These are phyloP conservation scores for Discoglossus pictus DNA, from an alignment of 2,797 vertebrate genomes.

Conservation along the genomic window DNA sequence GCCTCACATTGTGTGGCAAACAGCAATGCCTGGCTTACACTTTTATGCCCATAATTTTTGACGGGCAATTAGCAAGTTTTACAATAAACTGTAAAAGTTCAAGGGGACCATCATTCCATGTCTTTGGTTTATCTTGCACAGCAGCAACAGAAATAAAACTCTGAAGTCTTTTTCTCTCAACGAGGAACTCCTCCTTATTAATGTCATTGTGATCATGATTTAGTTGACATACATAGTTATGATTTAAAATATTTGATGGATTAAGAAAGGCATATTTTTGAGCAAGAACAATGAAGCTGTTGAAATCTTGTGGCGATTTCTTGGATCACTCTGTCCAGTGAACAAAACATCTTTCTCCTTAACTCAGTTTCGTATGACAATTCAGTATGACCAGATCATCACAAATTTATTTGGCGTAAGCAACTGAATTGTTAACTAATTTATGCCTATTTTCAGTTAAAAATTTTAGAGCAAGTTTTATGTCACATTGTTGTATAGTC, in stretches of 20 bases:
- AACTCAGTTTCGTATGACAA: neutral
- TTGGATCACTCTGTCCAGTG: neutral
- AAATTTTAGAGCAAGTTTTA: constrained; percentile 13
- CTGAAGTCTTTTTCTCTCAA: neutral
- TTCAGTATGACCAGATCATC: neutral
- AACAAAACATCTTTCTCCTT: constrained; percentile 1
- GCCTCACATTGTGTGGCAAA: too few relatives aligned
- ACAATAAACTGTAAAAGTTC: too few relatives aligned
- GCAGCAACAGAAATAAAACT: constrained; percentile 7
- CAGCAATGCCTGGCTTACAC: too few relatives aligned
- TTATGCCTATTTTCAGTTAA: constrained; percentile 3
- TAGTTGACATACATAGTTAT: constrained; percentile 5
- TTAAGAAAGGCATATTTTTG: too few relatives aligned
- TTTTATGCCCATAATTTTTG: too few relatives aligned
- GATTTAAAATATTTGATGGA: neutral
- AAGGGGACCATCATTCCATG: too few relatives aligned
- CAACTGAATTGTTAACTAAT: neutral
- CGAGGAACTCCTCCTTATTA: constrained; percentile 7
- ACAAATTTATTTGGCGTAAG: constrained; percentile 2
- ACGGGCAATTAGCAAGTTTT: too few relatives aligned
- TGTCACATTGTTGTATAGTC: constrained; percentile 1
- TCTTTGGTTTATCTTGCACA: constrained; percentile 4
- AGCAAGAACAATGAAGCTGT: too few relatives aligned
- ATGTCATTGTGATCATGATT: neutral
- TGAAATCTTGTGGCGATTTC: neutral